Percentiles rank a stretch among this genome's conserved stretches.
These are phyloP conservation scores for Hirtodrosophila cameraria DNA, from an alignment of 2,888 invertebrate genomes.

Conservation along the genomic window DNA sequence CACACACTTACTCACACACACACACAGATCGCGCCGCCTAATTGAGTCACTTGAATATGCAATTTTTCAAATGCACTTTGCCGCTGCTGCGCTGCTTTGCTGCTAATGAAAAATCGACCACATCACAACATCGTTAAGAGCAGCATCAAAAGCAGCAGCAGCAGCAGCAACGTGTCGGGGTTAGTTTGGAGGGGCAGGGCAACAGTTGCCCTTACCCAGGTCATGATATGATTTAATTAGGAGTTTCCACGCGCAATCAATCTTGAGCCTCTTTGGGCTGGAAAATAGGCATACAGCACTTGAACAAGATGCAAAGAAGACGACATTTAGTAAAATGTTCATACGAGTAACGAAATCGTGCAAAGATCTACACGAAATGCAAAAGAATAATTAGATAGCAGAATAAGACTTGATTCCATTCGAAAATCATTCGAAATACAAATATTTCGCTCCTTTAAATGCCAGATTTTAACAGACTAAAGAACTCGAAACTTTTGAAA, in stretches of 20 bases:
- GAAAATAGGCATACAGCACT: slow-evolving; percentile 46
- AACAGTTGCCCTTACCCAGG: slow-evolving; percentile 1
- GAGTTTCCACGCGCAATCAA: slow-evolving; percentile 82
- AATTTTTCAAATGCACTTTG: slow-evolving; percentile 72
- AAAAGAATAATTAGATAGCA: too few relatives aligned
- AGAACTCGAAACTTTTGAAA: too few relatives aligned
- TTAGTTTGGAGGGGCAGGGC: background rate
- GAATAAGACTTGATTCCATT: too few relatives aligned
- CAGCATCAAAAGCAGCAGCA: too few relatives aligned
- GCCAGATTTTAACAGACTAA: too few relatives aligned
- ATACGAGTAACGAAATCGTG: slow-evolving; percentile 20
- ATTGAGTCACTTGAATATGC: slow-evolving; percentile 79
- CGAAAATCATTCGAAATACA: too few relatives aligned
- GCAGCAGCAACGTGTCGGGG: slow-evolving; percentile 4
- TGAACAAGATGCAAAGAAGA: slow-evolving; percentile 14
- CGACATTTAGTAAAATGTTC: slow-evolving; percentile 13
- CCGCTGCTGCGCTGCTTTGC: slow-evolving; percentile 11
- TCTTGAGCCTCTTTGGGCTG: slow-evolving; percentile 63
- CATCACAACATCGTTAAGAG: slow-evolving; percentile 71
- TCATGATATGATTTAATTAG: slow-evolving; percentile 82
- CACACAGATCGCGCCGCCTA: slow-evolving; percentile 40
- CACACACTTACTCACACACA: slow-evolving; percentile 7
- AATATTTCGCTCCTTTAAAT: too few relatives aligned
- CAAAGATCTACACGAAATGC: background rate
- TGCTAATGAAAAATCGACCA: slow-evolving; percentile 65